phyloP scores from a whole-genome alignment of 2,113 vertebrate genomes.

The Protobothrops mucrosquamatus region DNA sequence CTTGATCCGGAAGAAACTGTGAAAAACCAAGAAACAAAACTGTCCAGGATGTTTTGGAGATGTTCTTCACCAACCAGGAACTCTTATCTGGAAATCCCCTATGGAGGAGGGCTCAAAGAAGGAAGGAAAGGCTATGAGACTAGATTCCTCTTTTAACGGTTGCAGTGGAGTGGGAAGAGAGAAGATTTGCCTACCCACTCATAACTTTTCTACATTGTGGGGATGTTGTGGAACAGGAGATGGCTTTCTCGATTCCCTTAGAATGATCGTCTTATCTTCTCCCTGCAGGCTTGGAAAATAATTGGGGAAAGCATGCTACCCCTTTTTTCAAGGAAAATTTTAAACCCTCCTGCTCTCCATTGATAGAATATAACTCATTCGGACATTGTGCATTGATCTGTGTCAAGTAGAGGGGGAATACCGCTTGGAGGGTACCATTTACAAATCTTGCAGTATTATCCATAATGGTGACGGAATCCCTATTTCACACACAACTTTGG shows the following conservation, averaged over 20 bases:
- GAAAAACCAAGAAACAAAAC: neutral
- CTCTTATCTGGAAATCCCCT: neutral
- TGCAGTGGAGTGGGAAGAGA: neutral
- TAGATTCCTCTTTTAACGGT: neutral
- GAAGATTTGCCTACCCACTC: neutral
- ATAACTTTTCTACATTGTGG: neutral
- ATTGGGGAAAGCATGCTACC: neutral
- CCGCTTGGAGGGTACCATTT: neutral
- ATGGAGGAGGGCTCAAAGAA: neutral
- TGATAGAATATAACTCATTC: neutral
- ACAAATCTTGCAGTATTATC: neutral
- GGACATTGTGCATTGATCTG: neutral
- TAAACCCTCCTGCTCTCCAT: neutral
- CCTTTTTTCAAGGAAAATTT: neutral
- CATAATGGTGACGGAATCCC: no score
- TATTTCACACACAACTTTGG: neutral
- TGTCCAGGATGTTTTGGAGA: constrained; percentile 2
- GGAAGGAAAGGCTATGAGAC: neutral
- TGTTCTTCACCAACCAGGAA: neutral
- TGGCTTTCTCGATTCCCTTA: neutral
- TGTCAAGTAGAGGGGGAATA: neutral
- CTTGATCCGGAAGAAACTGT: constrained; percentile 50
- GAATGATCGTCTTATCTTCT: neutral
- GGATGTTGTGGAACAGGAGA: neutral
- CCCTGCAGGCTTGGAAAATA: neutral